Conservation (phyloP, 2,888 invertebrate species). For the Minunthozetes semirufus region DNA sequence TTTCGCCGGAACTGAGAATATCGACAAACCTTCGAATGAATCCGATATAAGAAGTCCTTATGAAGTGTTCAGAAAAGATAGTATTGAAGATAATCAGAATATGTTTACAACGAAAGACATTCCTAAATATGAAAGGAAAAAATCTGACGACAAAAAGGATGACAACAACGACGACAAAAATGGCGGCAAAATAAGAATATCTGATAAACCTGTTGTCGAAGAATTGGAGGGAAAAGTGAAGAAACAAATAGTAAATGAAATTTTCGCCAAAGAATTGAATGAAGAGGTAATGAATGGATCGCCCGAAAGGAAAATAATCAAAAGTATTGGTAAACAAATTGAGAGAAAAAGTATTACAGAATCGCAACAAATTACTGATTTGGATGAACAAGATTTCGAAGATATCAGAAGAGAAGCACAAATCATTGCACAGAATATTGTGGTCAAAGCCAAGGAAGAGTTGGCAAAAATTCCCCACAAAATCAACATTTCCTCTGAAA, state of each 20-base stretch:
- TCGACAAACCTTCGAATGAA: conserved; percentile 15
- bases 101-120: neutral
- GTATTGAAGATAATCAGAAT: neutral
- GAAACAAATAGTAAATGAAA: conserved; percentile 43
- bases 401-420: conserved; percentile 35
- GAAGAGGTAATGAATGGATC: conserved; percentile 43
- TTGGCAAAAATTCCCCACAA: conserved; percentile 39
- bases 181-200: neutral
- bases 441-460: conserved; percentile 36
- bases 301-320: conserved; percentile 41
- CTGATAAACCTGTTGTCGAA: conserved; percentile 36
- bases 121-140: neutral
- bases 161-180: neutral
- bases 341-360: conserved; percentile 22
- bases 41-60: conserved; percentile 32
- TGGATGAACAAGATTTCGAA: conserved; percentile 5
- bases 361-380: neutral
- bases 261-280: conserved; percentile 43
- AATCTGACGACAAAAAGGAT: neutral
- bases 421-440: conserved; percentile 32
- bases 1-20: conserved; percentile 34
- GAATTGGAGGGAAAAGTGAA: conserved; percentile 39
- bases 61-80: conserved; percentile 30
- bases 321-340: neutral
- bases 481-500: conserved; percentile 41